Evolutionary conservation across 2,113 vertebrate species (phyloP), one percentile per base, ranked within the genome.

Genomic region (Indicator maculatus): DNA sequence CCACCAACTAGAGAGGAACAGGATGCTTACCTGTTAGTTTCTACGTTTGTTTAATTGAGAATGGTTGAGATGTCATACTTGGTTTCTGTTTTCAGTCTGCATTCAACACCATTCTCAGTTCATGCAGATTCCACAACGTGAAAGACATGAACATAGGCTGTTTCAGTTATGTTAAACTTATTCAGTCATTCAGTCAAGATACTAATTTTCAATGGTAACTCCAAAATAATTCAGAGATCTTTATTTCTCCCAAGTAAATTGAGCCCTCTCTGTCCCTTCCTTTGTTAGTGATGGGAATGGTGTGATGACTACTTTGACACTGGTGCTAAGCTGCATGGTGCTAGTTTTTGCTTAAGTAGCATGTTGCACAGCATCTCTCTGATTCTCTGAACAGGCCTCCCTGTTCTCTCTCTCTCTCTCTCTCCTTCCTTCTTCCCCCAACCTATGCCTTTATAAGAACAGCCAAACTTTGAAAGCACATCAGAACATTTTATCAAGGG

Each of bases 71-170:
- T 93, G 66, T 91, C 85, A 55, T 50, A 77, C 5, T 33, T 53
- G 28, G 4, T 82, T 90, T 90, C 93, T 88, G 63, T 90, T 94
- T 97, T 96, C 95, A 95, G 94, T 86, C 44, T 95, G 96, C 93
- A 94, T 97, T 97, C 95, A 95, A 91, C 5, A 1, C 31, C 24
- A 83, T 96, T 94, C 78, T 84, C 56, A 71, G 72, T 96, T 96
- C 88, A 86, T 56, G 83, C 65, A 91, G 76, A 94, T 88, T 53
- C 72, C 77, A 44, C 67, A 33, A 18, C 81, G 26, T 89, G 79
- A 89, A 96, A 93, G 71, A 69, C 45, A 30, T 55, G 56, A 52
- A 72, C 2, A 0, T 26, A 88, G 69, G 30, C 65, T 81, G 21
- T 81, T 94, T 82, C 69, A 80, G 30, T 89, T 71, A 3, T 60